phyloP scores from a whole-genome alignment of 2,797 vertebrate genomes.

The Sebastes glaucus region DNA sequence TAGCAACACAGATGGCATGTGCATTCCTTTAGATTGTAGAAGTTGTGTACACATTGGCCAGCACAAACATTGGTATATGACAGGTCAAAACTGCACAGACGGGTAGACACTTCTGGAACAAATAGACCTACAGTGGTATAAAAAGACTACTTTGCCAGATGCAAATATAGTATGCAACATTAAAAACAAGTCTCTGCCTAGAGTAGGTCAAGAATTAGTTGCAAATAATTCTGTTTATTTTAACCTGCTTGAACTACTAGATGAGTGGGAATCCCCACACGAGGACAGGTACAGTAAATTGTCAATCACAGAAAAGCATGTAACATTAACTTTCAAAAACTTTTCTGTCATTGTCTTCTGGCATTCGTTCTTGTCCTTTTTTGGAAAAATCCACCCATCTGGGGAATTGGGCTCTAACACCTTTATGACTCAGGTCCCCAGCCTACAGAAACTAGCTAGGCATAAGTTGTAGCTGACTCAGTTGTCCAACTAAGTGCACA shows the following conservation, averaged over 20 bases:
- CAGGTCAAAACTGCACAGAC: slow-evolving; percentile 43
- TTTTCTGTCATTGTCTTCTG: slow-evolving; percentile 16
- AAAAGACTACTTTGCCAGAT: neutral
- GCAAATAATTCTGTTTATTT: slow-evolving; percentile 5
- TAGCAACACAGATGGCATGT: slow-evolving; percentile 27
- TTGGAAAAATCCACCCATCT: neutral
- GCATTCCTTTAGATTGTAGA: slow-evolving; percentile 11
- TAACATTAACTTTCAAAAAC: neutral
- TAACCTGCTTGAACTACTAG: slow-evolving; percentile 5
- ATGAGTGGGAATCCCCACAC: slow-evolving; percentile 14
- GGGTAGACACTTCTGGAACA: slow-evolving; percentile 25
- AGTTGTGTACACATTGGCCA: slow-evolving; percentile 9
- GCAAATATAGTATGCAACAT: slow-evolving; percentile 14
- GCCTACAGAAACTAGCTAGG: neutral
- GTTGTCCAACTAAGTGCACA: slow-evolving; percentile 55
- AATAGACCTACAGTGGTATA: slow-evolving; percentile 29
- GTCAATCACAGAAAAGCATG: slow-evolving; percentile 20
- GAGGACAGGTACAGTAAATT: slow-evolving; percentile 4
- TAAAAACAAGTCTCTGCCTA: slow-evolving; percentile 11
- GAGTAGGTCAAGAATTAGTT: slow-evolving; percentile 1
- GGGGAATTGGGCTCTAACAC: neutral
- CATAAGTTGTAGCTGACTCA: neutral
- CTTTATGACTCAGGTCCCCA: neutral
- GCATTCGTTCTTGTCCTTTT: neutral
- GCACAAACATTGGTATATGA: slow-evolving; percentile 43